phyloP scores from a whole-genome alignment of 2,888 invertebrate species.

The Stegophylla sp. region DNA sequence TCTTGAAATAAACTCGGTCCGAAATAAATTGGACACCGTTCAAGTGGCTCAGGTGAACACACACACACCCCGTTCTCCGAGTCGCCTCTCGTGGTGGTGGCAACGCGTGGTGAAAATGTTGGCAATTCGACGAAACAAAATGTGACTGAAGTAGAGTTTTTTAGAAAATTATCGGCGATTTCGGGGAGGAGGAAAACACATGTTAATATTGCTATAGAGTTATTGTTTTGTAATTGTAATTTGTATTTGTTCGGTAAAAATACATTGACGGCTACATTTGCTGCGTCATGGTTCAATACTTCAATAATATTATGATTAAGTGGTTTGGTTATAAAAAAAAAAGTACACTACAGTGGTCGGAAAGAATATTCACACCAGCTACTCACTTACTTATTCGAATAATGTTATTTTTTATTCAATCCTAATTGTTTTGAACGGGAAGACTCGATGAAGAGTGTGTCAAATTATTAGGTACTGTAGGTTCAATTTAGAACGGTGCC shows the following conservation, averaged over 20 bases:
- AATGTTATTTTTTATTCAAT: neutral
- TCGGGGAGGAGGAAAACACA: neutral
- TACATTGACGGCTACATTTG: too few relatives aligned
- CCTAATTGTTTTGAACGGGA: neutral
- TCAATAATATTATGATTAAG: too few relatives aligned
- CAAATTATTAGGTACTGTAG: too few relatives aligned
- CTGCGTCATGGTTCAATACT: too few relatives aligned
- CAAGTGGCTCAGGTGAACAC: constrained; percentile 54
- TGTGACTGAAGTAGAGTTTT: too few relatives aligned
- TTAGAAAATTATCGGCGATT: neutral
- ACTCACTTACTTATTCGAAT: neutral
- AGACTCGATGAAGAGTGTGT: neutral
- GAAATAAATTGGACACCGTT: constrained; percentile 55
- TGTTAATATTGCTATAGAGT: too few relatives aligned
- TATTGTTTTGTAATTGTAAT: too few relatives aligned
- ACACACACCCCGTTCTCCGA: too few relatives aligned
- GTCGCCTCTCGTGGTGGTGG: neutral
- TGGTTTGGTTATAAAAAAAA: neutral
- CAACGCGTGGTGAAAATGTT: neutral
- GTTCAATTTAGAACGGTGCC: neutral
- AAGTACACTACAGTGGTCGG: neutral
- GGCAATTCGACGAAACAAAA: neutral
- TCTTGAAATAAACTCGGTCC: constrained; percentile 56
- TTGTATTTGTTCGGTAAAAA: too few relatives aligned
- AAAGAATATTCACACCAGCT: neutral